Evolutionary conservation across 2,113 vertebrate genomes (phyloP).

Genomic region (Solea senegalensis): DNA sequence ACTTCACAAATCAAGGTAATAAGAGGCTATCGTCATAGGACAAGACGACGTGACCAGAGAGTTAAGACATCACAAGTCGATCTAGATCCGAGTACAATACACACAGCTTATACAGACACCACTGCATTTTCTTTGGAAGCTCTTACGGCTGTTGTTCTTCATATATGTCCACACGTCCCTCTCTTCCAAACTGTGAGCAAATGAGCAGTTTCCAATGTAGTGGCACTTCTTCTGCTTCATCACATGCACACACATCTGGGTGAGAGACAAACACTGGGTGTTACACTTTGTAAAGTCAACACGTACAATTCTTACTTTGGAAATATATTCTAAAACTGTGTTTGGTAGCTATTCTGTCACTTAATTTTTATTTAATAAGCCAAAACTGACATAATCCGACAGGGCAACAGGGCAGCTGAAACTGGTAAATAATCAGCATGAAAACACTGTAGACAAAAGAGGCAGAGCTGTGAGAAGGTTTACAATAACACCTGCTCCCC

Average conservation of each 20-base stretch:
- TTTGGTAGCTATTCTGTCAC: too few species aligned
- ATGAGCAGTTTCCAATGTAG: slow-evolving; percentile 98
- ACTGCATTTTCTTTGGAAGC: background rate
- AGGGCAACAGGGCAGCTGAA: too few species aligned
- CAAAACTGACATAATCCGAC: background rate
- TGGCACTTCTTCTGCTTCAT: slow-evolving; percentile 98
- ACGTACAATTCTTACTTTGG: too few species aligned
- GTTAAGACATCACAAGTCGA: too few species aligned
- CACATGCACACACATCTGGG: slow-evolving; percentile 95
- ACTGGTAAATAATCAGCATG: background rate
- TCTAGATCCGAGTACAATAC: background rate
- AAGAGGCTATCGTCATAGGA: background rate
- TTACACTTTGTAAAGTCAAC: background rate
- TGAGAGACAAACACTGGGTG: slow-evolving; percentile 16
- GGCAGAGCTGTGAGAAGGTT: background rate
- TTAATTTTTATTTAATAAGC: background rate
- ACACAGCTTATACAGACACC: background rate
- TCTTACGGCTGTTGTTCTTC: slow-evolving; percentile 97
- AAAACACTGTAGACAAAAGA: background rate
- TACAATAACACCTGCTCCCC: slow-evolving; percentile 12
- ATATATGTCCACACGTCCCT: slow-evolving; percentile 99
- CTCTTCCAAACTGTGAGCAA: slow-evolving; percentile 97
- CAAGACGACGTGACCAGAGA: background rate
- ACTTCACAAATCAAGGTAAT: background rate
- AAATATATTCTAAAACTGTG: too few species aligned